Base-by-base conservation (phyloP, 2,113 vertebrate species). In the Calonectris borealis region DNA sequence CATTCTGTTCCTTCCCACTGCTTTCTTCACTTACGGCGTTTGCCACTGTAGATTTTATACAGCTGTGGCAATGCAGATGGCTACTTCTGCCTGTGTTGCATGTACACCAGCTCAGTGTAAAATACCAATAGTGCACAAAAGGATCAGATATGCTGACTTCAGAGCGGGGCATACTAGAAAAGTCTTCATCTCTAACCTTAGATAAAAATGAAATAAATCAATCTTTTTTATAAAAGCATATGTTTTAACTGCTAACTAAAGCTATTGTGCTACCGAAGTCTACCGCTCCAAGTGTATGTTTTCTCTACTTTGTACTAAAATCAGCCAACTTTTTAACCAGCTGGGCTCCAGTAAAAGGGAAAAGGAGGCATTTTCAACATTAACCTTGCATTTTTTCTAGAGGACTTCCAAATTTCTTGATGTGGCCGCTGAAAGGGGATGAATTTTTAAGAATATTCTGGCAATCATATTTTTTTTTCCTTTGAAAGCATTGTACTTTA, bases 11-110 rank as follows among this genome's bases (percentile, higher is more conserved):
- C n/a, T 85, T 75, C 31, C 42, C 25, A 4, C 4, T 13, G 36
- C n/a, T 15, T 17, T n/a, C 9, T 26, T 17, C 62, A 0, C 20
- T 21, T 11, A 0, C 9, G 40, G 7, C 1, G 0, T 52, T 51
- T 21, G 29, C 11, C 15, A 0, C 19, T 31, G 2, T 25, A 5
- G 44, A 17, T 62, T 58, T 55, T 22, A 10, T 8, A 2, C 21
- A 38, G 71, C 46, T 36, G 54, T 69, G 27, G 8, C 36, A 31
- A 1, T 34, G 15, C 6, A 16, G 20, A 1, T 26, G 24, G 16
- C 8, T n/a, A 2, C 26, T 72, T 78, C 18, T 61, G n/a, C 52
- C 11, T 8, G 4, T 13, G 15, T 16, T 7, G 10, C 20, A 7
- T 34, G n/a, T 17, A 15, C 7, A 11, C 31, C 12, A 11, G 32